Conservation (phyloP, 2,113 vertebrate genomes). For the Tursiops truncatus region DNA sequence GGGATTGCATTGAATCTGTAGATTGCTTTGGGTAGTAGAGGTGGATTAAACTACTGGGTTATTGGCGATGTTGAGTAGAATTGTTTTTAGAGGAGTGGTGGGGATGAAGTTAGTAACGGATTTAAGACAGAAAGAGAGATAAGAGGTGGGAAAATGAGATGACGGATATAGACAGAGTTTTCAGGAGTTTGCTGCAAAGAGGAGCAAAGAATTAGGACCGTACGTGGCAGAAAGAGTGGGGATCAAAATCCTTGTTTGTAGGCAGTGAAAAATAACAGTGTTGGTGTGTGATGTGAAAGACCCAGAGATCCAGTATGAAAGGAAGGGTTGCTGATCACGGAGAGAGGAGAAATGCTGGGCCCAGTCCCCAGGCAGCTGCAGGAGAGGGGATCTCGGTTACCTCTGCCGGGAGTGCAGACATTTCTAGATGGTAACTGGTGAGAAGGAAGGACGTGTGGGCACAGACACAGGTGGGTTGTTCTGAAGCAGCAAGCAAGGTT, state of each 20-base stretch:
- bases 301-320: not conserved
- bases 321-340: not conserved
- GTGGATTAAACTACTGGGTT: not conserved
- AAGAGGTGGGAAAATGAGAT: not conserved
- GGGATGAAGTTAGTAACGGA: not conserved
- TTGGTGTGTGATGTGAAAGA: not conserved
- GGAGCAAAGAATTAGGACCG: not conserved
- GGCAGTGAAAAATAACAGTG: not conserved
- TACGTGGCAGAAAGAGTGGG: not conserved
- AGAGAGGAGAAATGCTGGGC: not conserved
- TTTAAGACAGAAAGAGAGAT: not conserved
- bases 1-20: no score
- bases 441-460: not conserved
- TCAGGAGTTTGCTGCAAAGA: not conserved
- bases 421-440: not conserved
- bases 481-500: not conserved
- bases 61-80: not conserved
- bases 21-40: no score
- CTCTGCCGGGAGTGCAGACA: not conserved
- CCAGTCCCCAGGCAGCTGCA: not conserved
- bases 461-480: not conserved
- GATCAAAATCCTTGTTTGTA: not conserved
- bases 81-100: not conserved
- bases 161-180: not conserved
- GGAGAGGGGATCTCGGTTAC: not conserved